A percentile compares a stretch with the other conserved stretches of the same genome.
Evolutionary conservation across 1,140 invertebrate species (phyloP).

Genomic region (Lutraria rhynchaena): DNA sequence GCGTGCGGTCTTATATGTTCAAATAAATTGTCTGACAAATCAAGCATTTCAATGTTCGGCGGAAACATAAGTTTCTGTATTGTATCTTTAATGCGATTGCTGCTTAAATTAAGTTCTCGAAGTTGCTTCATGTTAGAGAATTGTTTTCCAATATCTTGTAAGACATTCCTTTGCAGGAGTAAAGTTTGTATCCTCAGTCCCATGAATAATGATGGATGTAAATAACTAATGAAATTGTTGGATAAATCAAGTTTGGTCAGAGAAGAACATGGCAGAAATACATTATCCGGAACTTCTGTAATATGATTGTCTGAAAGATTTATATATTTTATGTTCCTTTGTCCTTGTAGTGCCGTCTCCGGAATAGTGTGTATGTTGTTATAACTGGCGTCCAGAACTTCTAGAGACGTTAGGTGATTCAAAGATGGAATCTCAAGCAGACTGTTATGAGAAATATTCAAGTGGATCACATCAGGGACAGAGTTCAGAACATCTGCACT

Average conservation of each 20-base stretch:
- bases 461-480: slow-evolving; percentile 1
- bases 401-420: neutral
- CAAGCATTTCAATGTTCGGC: slow-evolving; percentile 37
- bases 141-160: slow-evolving; percentile 23
- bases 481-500: slow-evolving; percentile 3
- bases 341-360: slow-evolving; percentile 17
- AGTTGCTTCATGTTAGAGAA: slow-evolving; percentile 19
- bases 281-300: slow-evolving; percentile 3
- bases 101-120: slow-evolving; percentile 44
- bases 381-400: slow-evolving; percentile 37
- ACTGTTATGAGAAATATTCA: slow-evolving; percentile 54
- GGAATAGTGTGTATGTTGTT: slow-evolving; percentile 7
- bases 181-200: slow-evolving; percentile 20
- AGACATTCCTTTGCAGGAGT: slow-evolving; percentile 9
- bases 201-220: slow-evolving; percentile 45
- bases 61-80: slow-evolving; percentile 43
- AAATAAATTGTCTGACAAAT: slow-evolving; percentile 38
- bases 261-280: slow-evolving; percentile 42
- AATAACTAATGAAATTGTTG: slow-evolving; percentile 42
- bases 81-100: slow-evolving; percentile 43
- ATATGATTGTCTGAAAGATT: slow-evolving; percentile 43
- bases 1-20: slow-evolving; percentile 15
- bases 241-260: slow-evolving; percentile 51
- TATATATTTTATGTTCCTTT: slow-evolving; percentile 19
- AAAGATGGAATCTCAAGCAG: slow-evolving; percentile 34